These are phyloP conservation scores for Eudemis profundana DNA, from an alignment of 2,888 invertebrate genomes.

Conservation along the genomic window DNA sequence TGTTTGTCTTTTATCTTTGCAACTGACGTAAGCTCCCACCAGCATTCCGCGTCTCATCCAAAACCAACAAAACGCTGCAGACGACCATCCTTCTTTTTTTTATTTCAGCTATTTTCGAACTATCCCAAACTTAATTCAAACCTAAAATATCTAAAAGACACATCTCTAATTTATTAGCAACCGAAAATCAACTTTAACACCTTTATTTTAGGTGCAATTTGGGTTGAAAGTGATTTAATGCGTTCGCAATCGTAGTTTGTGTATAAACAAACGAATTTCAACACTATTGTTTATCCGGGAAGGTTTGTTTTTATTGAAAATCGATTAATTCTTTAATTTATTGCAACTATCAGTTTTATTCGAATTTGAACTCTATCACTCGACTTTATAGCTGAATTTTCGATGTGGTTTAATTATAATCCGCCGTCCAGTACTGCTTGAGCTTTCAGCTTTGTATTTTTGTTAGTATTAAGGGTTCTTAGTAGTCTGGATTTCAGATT, in stretches of 20 bases:
- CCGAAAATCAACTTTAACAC: background rate
- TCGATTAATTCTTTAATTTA: slow-evolving; percentile 38
- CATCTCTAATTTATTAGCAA: background rate
- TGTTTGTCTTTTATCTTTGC: too few species aligned
- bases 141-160: background rate
- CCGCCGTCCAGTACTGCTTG: slow-evolving; percentile 5
- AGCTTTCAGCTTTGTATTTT: background rate
- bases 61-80: slow-evolving; percentile 31
- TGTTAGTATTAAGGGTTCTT: slow-evolving; percentile 44
- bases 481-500: slow-evolving; percentile 46
- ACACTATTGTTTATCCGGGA: slow-evolving; percentile 46
- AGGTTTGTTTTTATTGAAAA: slow-evolving; percentile 41
- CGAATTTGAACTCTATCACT: slow-evolving; percentile 16
- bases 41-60: slow-evolving; percentile 16
- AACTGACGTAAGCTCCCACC: slow-evolving; percentile 1
- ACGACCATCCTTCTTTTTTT: slow-evolving; percentile 28
- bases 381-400: background rate
- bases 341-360: slow-evolving; percentile 16
- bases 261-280: slow-evolving; percentile 41
- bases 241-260: slow-evolving; percentile 23
- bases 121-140: slow-evolving; percentile 41
- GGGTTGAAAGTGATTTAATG: background rate
- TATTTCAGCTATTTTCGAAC: slow-evolving; percentile 41
- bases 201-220: background rate
- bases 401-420: slow-evolving; percentile 8